These are phyloP conservation scores for Lepidocyrtoides sp. DNA, from an alignment of 2,888 invertebrate species.

Conservation along the genomic window DNA sequence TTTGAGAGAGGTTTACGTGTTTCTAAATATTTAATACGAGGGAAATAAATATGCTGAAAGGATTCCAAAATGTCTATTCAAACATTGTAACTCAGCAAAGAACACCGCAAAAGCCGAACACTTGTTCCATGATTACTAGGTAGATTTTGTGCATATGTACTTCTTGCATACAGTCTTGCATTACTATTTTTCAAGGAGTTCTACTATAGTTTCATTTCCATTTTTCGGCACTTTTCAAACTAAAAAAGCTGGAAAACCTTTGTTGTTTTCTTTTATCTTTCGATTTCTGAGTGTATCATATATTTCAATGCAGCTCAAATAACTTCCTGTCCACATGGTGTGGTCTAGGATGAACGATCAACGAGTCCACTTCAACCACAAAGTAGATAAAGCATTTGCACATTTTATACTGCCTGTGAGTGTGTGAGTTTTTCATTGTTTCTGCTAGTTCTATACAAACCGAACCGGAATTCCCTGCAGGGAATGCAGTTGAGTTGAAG, in stretches of 20 bases:
- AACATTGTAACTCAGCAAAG: neutral
- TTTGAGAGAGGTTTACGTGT: conserved; percentile 27
- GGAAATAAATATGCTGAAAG: conserved; percentile 1
- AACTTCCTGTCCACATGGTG: conserved; percentile 16
- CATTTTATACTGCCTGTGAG: conserved; percentile 28
- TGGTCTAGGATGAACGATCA: neutral
- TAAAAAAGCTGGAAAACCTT: neutral
- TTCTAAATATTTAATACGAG: conserved; percentile 20
- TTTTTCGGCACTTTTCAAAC: neutral
- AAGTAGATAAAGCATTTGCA: conserved; percentile 8
- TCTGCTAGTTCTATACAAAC: neutral
- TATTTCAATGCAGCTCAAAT: conserved; percentile 29
- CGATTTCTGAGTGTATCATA: neutral
- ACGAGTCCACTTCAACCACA: conserved; percentile 11
- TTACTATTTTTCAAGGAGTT: neutral
- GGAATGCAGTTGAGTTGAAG: conserved; percentile 40
- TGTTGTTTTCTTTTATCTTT: conserved; percentile 6
- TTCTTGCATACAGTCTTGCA: too few species aligned
- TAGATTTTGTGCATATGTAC: neutral
- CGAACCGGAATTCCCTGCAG: neutral
- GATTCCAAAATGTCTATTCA: neutral
- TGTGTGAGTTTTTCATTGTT: conserved; percentile 24
- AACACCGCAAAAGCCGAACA: neutral
- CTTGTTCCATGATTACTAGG: neutral
- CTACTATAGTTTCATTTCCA: neutral